phyloP scores from a whole-genome alignment of 2,888 invertebrate species.

The Cephus pygmeus region DNA sequence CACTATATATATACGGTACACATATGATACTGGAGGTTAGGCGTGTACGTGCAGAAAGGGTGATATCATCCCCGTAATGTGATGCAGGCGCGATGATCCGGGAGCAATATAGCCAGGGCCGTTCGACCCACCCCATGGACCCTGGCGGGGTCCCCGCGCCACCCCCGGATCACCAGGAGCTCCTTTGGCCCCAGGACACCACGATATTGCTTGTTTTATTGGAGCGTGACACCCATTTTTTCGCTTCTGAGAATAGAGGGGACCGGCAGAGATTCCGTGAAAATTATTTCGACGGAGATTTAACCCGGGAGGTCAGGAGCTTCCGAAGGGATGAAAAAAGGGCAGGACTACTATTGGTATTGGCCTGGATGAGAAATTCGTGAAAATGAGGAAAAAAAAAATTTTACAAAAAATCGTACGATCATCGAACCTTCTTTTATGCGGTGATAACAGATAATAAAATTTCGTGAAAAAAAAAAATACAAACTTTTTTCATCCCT shows the following conservation, averaged over 20 bases:
- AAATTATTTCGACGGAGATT: conserved; percentile 15
- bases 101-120: conserved; percentile 54
- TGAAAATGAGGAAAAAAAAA: no score
- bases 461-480: no score
- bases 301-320: conserved; percentile 5
- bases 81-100: conserved; percentile 64
- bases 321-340: neutral
- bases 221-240: conserved; percentile 61
- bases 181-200: conserved; percentile 57
- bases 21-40: conserved; percentile 23
- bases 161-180: conserved; percentile 37
- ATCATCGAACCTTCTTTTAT: no score
- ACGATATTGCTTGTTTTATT: conserved; percentile 65
- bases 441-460: no score
- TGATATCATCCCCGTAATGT: conserved; percentile 61
- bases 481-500: no score
- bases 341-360: no score
- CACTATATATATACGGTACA: conserved; percentile 11
- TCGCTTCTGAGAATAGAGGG: conserved; percentile 24
- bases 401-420: no score
- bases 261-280: conserved; percentile 19
- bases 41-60: conserved; percentile 48
- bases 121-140: conserved; percentile 22
- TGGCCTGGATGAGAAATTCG: no score
- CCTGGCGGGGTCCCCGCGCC: conserved; percentile 28